Percentiles rank a stretch among this genome's conserved stretches.
Evolutionary conservation across 1,140 invertebrate species (phyloP).

Genomic region (Leptestheria dahalacensis): DNA sequence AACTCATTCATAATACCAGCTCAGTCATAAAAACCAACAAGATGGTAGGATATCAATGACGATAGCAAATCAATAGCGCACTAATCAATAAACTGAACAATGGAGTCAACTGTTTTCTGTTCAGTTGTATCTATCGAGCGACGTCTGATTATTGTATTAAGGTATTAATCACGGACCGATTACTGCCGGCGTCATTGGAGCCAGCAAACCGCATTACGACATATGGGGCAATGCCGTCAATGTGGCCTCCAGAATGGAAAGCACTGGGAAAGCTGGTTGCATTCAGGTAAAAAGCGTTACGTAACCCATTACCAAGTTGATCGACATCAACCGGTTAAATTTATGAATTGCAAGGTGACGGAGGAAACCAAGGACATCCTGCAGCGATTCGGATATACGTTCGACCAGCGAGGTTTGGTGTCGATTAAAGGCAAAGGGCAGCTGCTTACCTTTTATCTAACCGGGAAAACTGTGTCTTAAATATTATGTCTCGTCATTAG

Average conservation of each 20-base stretch:
- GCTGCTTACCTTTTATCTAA: constrained; percentile 83
- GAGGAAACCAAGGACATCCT: constrained; percentile 79
- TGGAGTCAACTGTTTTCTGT: no score
- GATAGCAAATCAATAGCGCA: no score
- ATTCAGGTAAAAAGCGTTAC: constrained; percentile 58
- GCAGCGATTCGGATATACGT: constrained; percentile 71
- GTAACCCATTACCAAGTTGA: no score
- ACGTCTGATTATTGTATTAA: no score
- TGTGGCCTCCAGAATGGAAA: constrained; percentile 90
- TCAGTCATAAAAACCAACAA: no score
- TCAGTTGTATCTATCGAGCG: no score
- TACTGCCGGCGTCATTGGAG: constrained; percentile 86
- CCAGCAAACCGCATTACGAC: constrained; percentile 86
- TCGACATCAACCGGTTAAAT: no score
- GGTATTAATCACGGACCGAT: constrained; percentile 90
- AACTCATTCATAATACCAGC: no score
- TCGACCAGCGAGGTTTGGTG: constrained; percentile 78
- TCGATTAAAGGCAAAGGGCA: constrained; percentile 90
- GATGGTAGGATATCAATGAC: no score
- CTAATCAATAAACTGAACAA: no score
- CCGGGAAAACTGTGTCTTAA: constrained; percentile 40
- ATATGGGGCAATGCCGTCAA: constrained; percentile 95
- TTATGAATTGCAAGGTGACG: constrained; percentile 61
- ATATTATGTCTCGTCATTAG: no score
- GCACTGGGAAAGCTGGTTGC: constrained; percentile 82